Percentiles rank a stretch among this genome's conserved stretches.
Conservation (phyloP, 2,797 vertebrate genomes). For the Ataeniobius toweri region DNA sequence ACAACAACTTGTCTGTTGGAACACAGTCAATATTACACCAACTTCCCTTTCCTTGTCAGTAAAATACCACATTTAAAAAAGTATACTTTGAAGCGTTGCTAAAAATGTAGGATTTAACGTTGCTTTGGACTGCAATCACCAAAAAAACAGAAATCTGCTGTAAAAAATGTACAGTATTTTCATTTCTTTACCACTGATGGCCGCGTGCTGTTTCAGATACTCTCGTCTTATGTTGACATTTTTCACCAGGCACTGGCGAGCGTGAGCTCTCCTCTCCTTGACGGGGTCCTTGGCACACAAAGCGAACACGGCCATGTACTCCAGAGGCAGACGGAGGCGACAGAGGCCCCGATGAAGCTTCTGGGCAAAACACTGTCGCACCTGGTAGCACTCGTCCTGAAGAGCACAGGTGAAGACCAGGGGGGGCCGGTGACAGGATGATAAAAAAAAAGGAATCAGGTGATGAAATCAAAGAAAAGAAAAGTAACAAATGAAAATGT, state of each 20-base stretch:
- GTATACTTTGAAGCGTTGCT: not conserved
- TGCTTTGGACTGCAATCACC: not conserved
- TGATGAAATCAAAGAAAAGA: not conserved
- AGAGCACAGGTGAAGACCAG: not conserved
- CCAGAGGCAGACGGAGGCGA: conserved; percentile 92
- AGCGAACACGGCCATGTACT: conserved; percentile 97
- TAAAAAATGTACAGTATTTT: not conserved
- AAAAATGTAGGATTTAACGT: not conserved
- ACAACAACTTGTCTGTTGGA: conserved; percentile 92
- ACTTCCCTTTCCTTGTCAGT: not conserved
- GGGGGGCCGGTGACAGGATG: not conserved
- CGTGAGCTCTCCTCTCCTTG: conserved; percentile 95
- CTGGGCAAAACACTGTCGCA: conserved; percentile 95
- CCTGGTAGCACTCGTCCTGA: conserved; percentile 98
- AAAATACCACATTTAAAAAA: not conserved
- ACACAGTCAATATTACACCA: conserved; percentile 24
- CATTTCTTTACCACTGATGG: conserved; percentile 89
- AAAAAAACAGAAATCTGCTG: not conserved
- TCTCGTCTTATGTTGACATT: conserved; percentile 96
- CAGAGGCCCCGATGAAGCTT: conserved; percentile 97
- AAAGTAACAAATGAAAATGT: not conserved
- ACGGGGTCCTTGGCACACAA: conserved; percentile 97
- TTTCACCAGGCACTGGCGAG: conserved; percentile 96
- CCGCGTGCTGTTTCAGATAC: conserved; percentile 97
- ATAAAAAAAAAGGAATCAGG: not conserved